Base-by-base conservation (phyloP, 2,797 vertebrate genomes). In the Syngnathus rostellatus region DNA sequence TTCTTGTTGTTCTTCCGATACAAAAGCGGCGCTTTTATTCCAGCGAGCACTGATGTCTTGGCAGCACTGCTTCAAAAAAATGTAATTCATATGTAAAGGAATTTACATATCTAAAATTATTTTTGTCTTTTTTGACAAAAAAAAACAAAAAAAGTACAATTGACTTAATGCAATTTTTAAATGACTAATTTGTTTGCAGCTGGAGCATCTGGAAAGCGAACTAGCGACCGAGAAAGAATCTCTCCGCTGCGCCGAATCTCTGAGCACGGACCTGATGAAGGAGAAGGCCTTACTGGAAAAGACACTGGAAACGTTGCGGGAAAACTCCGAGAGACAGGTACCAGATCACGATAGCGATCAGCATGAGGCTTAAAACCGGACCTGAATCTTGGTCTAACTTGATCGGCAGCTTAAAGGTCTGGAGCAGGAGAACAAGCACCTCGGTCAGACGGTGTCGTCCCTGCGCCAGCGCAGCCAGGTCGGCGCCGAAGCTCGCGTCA, bases 261-360 rank as follows among this genome's bases (percentile, higher is more conserved):
- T 97, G 77, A 95, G 92, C 68, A 93, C 93, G 16, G 97, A 98
- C 85, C 86, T 98, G 85, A 92, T 96, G 93, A 99, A 97, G 84
- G 96, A 98, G 77, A 99, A 99, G 78, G 91, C 91, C 40, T 91
- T 97, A 71, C 93, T 99, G 84, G 94, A 99, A 89, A 97, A 95
- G 78, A 93, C 92, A 5, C 90, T 99, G 71, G 95, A 98, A 87
- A 92, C 91, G 0, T 91, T 98, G 40, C 78, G 90, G 70, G 96
- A 98, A 85, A 98, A 96, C 88, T 95, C 95, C 0, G 96, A 98
- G 77, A 91, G 95, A 92, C 96, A 98, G 92, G 96, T 97, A 61
- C n/a, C n/a, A 14, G 59, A 11, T 40, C 17, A 25, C 40, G 8
- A 23, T 62, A 6, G 21, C 17, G 3, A 17, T 55, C 11, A 14